Evolutionary conservation across 2,888 invertebrate genomes (phyloP), one percentile per base, ranked within the genome.

Genomic region (Mimachlamys varia): DNA sequence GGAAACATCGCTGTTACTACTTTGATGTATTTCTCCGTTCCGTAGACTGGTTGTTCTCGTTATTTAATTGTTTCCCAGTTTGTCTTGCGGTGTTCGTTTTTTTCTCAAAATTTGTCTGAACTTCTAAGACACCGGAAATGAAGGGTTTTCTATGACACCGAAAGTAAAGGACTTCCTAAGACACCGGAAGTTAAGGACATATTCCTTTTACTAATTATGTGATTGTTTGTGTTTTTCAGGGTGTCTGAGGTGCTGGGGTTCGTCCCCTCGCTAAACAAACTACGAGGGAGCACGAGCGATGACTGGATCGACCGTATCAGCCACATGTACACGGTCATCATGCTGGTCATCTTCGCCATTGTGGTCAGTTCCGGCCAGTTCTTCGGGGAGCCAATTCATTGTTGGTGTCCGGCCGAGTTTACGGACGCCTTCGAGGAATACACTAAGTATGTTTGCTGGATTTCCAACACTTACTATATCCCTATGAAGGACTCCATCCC

Each of bases 391-490:
- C 95, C 96, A 17, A 96, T 96, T 58, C 95, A 95, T 89, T 96
- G 96, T 92, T 96, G 96, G 96, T 94, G 94, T 76, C 95, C 95
- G 13, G 95, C 95, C 0, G 94, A 95, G 90, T 95, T 95, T 76
- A 94, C 94, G 17, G 94, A 95, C 10, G 95, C 95, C 38, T 96
- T 94, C 91, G 96, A 95, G 76, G 94, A 94, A 38, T 96, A 96
- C 89, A 94, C 96, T 49, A 95, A 95, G 88, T 94, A 94, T 91
- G 94, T 95, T 92, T 96, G 96, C 94, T 96, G 96, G 96, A 95
- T 96, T 49, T 95, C 95, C 89, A 96, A 96, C 92, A 96, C 96
- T 88, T 96, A 96, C 91, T 96, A 94, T 92, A 94, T 96, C 87
- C 95, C 96, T 10, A 94, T 96, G 95, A 94, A 94, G 89, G 95